Evolutionary conservation across 2,888 invertebrate species (phyloP).

Genomic region (Sarcophaga carnaria): DNA sequence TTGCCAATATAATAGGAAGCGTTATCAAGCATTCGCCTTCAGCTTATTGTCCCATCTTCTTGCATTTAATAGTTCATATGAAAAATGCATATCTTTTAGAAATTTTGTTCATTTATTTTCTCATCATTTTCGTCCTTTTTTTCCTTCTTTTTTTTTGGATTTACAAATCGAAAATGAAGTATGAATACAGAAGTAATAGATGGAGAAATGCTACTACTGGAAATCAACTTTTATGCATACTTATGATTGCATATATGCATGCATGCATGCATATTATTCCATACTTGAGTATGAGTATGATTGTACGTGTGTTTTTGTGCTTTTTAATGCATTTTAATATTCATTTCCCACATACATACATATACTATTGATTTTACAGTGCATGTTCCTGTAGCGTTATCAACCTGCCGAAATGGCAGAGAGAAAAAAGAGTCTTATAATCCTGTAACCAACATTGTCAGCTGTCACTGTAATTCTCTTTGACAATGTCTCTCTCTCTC

Average conservation of each 20-base stretch:
- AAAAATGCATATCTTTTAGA: not conserved
- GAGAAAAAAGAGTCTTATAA: not conserved
- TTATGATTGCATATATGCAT: not conserved
- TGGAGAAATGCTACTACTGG: no score
- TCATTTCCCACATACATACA: not conserved
- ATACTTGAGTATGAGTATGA: not conserved
- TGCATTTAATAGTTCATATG: not conserved
- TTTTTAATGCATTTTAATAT: not conserved
- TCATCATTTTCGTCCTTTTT: not conserved
- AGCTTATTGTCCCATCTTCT: no score
- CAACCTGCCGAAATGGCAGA: not conserved
- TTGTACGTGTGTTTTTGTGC: not conserved
- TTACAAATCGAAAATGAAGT: slow-evolving; percentile 19
- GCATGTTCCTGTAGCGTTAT: not conserved
- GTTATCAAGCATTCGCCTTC: no score
- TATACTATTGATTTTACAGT: not conserved
- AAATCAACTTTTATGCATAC: no score
- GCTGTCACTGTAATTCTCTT: not conserved
- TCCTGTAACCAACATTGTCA: not conserved
- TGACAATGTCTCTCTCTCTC: no score
- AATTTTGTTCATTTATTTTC: slow-evolving; percentile 2
- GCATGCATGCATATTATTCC: not conserved
- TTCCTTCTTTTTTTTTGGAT: not conserved
- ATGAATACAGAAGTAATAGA: slow-evolving; percentile 15
- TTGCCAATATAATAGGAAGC: no score